phyloP scores from a whole-genome alignment of 37 sponge, comb jelly and placozoan genomes.

The Cladorhizidae sp. region DNA sequence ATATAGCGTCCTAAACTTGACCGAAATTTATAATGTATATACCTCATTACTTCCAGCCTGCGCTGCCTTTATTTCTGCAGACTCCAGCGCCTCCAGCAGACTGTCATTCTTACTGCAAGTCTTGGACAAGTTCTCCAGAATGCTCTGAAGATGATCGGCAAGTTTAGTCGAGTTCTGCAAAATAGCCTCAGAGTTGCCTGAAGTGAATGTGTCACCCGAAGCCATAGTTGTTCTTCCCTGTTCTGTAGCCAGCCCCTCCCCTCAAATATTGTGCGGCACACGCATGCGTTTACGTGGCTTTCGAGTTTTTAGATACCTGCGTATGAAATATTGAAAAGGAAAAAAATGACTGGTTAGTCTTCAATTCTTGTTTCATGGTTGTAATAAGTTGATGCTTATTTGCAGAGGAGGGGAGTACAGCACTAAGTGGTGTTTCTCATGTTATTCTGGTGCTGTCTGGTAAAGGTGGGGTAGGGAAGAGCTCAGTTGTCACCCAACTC shows the following conservation, averaged over 20 bases:
- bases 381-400: not conserved
- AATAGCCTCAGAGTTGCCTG: not conserved
- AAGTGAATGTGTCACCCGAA: not conserved
- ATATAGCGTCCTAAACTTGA: no score
- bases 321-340: not conserved
- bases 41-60: conserved; percentile 5
- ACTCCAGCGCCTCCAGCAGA: conserved; percentile 77
- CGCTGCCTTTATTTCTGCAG: conserved; percentile 57
- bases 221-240: conserved; percentile 1
- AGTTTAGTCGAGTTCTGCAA: conserved; percentile 18
- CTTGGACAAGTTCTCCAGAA: conserved; percentile 58
- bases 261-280: not conserved
- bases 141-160: conserved; percentile 28
- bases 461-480: conserved; percentile 99
- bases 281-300: not conserved
- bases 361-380: not conserved
- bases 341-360: not conserved
- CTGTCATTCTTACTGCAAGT: conserved; percentile 75
- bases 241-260: not conserved
- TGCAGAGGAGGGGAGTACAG: not conserved
- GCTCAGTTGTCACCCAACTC: conserved; percentile 89
- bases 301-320: not conserved
- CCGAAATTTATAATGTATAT: not conserved
- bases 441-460: conserved; percentile 92
- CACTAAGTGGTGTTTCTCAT: conserved; percentile 49